These are phyloP conservation scores for Ceraclea dissimilis DNA, from an alignment of 2,888 invertebrate genomes.

Conservation along the genomic window DNA sequence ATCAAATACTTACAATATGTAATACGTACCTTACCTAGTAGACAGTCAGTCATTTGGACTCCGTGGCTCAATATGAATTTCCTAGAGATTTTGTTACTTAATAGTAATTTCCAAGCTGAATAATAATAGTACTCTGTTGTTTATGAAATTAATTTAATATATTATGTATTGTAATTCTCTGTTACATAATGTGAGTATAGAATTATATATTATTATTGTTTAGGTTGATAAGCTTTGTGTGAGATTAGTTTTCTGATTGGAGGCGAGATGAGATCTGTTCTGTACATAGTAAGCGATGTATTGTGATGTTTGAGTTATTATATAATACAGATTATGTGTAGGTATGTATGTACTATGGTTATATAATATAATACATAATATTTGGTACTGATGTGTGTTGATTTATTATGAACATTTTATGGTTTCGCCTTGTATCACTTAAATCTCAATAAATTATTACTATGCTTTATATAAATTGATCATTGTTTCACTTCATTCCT, in stretches of 20 bases:
- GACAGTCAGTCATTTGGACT: too few relatives aligned
- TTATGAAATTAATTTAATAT: background rate
- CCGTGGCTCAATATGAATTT: too few relatives aligned
- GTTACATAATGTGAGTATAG: too few relatives aligned
- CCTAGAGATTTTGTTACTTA: too few relatives aligned
- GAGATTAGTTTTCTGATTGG: background rate
- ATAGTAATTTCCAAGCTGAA: too few relatives aligned
- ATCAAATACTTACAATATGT: background rate
- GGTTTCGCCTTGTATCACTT: constrained; percentile 26
- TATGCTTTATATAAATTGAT: constrained; percentile 25
- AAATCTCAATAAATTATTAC: constrained; percentile 25
- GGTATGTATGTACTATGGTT: constrained; percentile 6
- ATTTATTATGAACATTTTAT: constrained; percentile 11
- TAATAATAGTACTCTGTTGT: too few relatives aligned
- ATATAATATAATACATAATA: background rate
- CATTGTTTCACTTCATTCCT: constrained; percentile 1
- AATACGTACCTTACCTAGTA: background rate
- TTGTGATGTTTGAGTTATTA: constrained; percentile 23
- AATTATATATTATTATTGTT: too few relatives aligned
- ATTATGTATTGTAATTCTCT: background rate
- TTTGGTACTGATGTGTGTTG: constrained; percentile 10
- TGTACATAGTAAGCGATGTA: constrained; percentile 19
- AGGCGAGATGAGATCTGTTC: constrained; percentile 19
- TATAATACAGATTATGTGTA: too few relatives aligned
- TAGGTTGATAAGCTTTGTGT: background rate